These are phyloP conservation scores for Hypomecis atomaria DNA, from an alignment of 2,888 invertebrate species.

Conservation along the genomic window DNA sequence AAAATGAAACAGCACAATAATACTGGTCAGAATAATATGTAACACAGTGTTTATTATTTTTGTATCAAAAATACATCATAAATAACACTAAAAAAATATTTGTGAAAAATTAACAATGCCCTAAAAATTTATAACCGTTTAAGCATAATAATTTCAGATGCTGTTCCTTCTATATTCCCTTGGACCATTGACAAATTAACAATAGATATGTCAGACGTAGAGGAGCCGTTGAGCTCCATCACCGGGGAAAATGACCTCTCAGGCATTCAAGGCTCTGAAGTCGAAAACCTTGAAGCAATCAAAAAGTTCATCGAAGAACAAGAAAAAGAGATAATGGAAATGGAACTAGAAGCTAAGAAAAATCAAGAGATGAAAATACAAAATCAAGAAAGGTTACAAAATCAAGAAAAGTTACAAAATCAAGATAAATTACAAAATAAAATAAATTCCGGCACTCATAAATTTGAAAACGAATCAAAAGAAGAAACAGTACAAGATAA, in stretches of 20 bases:
- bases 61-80: too few relatives aligned
- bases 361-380: constrained; percentile 39
- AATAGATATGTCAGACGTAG: constrained; percentile 46
- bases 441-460: constrained; percentile 3
- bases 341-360: constrained; percentile 6
- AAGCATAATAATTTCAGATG: constrained; percentile 72
- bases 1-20: too few relatives aligned
- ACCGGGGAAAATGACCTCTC: constrained; percentile 34
- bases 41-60: too few relatives aligned
- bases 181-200: constrained; percentile 70
- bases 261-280: constrained; percentile 61
- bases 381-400: constrained; percentile 17
- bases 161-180: constrained; percentile 89
- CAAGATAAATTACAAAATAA: constrained; percentile 36
- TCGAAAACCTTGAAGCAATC: constrained; percentile 73
- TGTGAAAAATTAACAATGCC: too few relatives aligned
- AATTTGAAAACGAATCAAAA: too few relatives aligned
- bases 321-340: constrained; percentile 55
- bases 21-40: too few relatives aligned
- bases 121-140: too few relatives aligned
- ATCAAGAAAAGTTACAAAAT: constrained; percentile 3
- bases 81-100: too few relatives aligned
- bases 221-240: constrained; percentile 17
- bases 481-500: not conserved
- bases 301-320: constrained; percentile 71